phyloP scores from a whole-genome alignment of 2,797 vertebrate genomes.

The Cryptoprocta ferox region DNA sequence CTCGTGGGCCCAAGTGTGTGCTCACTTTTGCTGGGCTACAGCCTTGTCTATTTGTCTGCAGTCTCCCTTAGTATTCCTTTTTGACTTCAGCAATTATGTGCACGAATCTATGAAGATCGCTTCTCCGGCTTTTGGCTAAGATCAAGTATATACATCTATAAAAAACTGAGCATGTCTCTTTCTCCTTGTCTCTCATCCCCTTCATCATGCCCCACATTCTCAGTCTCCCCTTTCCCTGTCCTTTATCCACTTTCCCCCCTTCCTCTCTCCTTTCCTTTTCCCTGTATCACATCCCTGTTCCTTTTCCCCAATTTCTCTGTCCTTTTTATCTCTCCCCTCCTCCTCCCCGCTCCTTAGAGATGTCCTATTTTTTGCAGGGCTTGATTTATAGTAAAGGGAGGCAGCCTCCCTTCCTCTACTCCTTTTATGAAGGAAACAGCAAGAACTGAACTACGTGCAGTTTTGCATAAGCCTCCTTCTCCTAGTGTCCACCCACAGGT shows the following conservation, averaged over 20 bases:
- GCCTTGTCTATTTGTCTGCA: background rate
- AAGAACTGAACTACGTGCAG: background rate
- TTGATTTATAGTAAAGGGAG: constrained; percentile 29
- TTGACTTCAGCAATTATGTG: background rate
- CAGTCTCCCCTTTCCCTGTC: background rate
- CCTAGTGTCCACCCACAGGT: background rate
- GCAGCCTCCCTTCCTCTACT: background rate
- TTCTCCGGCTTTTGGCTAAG: background rate
- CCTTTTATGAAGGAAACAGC: background rate
- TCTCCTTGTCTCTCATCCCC: background rate
- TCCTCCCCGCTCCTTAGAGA: background rate
- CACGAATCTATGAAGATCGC: background rate
- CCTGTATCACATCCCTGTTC: background rate
- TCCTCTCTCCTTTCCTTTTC: background rate
- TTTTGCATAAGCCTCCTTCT: constrained; percentile 23
- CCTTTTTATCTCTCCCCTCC: background rate
- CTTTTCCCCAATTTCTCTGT: background rate
- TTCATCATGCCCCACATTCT: background rate
- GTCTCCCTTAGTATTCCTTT: background rate
- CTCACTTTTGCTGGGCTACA: background rate
- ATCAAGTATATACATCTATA: background rate
- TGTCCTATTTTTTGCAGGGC: background rate
- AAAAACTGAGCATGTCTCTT: background rate
- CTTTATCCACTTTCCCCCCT: background rate
- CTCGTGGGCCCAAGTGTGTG: background rate